A percentile compares a stretch with the other conserved stretches of the same genome.
Conservation (phyloP, 2,797 vertebrate genomes). For the Liparis tanakae region DNA sequence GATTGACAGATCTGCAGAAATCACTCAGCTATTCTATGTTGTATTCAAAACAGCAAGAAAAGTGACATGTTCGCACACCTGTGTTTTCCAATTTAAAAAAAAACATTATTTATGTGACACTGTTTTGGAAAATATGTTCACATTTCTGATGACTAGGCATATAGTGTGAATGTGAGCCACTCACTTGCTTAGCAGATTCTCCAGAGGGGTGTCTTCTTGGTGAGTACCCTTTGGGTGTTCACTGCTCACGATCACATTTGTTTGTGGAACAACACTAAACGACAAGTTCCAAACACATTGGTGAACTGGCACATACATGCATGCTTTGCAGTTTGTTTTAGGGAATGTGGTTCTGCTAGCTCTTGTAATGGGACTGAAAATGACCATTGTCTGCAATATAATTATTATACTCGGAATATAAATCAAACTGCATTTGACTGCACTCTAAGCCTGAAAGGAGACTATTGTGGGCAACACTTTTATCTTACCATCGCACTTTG, state of each 20-base stretch:
- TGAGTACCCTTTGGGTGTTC: conserved; percentile 88
- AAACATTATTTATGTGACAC: neutral
- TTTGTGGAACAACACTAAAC: conserved; percentile 94
- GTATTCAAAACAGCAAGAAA: conserved; percentile 2
- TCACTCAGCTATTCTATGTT: neutral
- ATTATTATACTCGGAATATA: neutral
- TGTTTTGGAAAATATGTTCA: neutral
- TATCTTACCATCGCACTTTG: conserved; percentile 96
- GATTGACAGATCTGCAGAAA: neutral
- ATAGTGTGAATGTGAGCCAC: conserved; percentile 54
- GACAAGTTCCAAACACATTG: conserved; percentile 32
- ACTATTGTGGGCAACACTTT: neutral
- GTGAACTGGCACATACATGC: conserved; percentile 6
- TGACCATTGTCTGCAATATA: neutral
- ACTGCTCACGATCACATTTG: conserved; percentile 96
- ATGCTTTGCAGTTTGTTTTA: neutral
- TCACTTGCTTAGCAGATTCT: conserved; percentile 98
- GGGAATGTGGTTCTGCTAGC: neutral
- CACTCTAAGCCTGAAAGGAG: neutral
- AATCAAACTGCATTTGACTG: neutral
- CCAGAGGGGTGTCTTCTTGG: conserved; percentile 92
- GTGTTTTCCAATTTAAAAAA: neutral
- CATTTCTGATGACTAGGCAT: neutral
- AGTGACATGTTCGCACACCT: neutral
- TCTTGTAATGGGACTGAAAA: neutral